These are phyloP conservation scores for Acanthisitta chloris DNA, from an alignment of 2,113 vertebrate genomes.

Conservation along the genomic window DNA sequence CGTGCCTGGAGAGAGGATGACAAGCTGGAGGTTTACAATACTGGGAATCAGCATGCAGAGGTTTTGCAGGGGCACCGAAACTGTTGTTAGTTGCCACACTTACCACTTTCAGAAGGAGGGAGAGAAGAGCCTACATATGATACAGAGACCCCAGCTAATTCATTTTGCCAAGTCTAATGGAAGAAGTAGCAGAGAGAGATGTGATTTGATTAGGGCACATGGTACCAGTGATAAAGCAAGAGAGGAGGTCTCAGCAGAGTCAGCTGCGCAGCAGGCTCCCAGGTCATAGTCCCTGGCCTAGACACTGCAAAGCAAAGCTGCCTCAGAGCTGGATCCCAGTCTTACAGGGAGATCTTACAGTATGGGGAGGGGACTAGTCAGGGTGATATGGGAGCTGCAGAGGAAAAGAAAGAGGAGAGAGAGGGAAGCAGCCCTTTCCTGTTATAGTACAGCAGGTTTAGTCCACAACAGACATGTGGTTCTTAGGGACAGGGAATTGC, in stretches of 20 bases:
- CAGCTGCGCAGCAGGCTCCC: not conserved
- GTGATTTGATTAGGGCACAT: not conserved
- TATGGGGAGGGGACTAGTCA: accelerated
- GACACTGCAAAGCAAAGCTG: not conserved
- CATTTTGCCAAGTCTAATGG: not conserved
- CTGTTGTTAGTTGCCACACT: not conserved
- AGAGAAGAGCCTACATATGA: not conserved
- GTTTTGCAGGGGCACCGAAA: not conserved
- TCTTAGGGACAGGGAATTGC: not conserved
- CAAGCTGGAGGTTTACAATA: not conserved
- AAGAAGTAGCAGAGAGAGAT: not conserved
- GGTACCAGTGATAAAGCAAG: accelerated
- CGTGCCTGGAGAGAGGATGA: not conserved
- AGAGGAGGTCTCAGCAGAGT: not conserved
- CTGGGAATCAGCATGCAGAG: not conserved
- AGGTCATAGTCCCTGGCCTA: no score
- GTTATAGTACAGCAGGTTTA: accelerated
- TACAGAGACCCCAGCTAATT: not conserved
- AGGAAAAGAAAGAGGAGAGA: not conserved
- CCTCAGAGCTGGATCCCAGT: not conserved
- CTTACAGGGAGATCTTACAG: accelerated
- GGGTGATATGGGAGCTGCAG: accelerated
- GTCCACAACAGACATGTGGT: not conserved
- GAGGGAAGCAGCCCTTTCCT: not conserved
- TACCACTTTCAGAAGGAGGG: not conserved